Conservation (phyloP, 2,113 vertebrate species). For the Malaclemys terrapin region DNA sequence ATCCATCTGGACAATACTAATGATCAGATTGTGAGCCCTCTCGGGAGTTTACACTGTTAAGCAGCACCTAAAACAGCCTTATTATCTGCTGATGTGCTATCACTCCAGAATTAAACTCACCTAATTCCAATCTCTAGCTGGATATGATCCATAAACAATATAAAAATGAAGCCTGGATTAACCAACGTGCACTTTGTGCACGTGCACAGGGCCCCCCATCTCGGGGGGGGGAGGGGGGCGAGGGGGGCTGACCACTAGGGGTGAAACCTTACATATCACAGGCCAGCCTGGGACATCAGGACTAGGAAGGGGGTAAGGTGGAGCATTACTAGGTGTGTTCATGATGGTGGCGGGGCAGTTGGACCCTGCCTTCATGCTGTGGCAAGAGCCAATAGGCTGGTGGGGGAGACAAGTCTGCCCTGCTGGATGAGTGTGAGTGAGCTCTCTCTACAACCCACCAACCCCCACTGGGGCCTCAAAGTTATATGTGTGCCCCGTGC, state of each 20-base stretch:
- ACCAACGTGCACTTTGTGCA: background rate
- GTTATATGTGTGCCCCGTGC: background rate
- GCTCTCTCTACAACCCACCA: background rate
- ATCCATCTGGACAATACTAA: background rate
- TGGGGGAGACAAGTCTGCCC: background rate
- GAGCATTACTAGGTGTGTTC: background rate
- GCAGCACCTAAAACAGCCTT: background rate
- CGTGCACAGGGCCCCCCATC: background rate
- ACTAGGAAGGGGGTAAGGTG: background rate
- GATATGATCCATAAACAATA: background rate
- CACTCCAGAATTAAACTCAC: constrained; percentile 37
- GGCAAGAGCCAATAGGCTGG: background rate
- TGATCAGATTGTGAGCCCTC: constrained; percentile 33
- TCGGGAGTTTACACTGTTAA: constrained; percentile 1
- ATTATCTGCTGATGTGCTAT: constrained; percentile 40
- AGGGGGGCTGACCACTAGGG: background rate
- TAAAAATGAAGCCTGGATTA: background rate
- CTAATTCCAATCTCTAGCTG: constrained; percentile 26
- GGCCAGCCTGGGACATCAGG: background rate
- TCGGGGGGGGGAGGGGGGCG: too few species aligned
- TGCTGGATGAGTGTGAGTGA: background rate
- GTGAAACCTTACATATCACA: background rate
- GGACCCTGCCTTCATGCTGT: background rate
- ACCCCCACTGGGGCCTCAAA: background rate
- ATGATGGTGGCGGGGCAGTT: background rate